phyloP scores from a whole-genome alignment of 92 coral and sea anemone species.

The Epizoanthus rinbou region DNA sequence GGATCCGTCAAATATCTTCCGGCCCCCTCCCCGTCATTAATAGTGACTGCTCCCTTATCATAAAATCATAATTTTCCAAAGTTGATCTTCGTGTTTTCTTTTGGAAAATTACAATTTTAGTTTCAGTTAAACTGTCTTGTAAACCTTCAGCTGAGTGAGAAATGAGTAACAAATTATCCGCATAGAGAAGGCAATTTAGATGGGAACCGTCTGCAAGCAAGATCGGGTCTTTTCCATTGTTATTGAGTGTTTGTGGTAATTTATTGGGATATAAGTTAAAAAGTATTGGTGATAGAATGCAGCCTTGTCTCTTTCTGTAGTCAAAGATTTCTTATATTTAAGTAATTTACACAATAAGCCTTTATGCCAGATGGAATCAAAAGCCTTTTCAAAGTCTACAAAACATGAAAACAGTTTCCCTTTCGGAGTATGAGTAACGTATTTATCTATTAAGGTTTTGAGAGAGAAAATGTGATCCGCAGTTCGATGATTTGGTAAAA shows the following conservation, averaged over 20 bases:
- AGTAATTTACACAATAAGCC: too few relatives aligned
- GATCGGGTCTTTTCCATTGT: slow-evolving; percentile 29
- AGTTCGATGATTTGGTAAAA: slow-evolving; percentile 41
- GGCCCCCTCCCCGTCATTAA: too few relatives aligned
- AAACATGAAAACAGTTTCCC: slow-evolving; percentile 53
- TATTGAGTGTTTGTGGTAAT: slow-evolving; percentile 19
- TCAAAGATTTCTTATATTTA: too few relatives aligned
- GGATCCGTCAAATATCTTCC: too few relatives aligned
- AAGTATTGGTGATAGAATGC: too few relatives aligned
- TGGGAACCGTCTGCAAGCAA: slow-evolving; percentile 32
- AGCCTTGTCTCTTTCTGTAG: too few relatives aligned
- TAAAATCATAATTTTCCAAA: slow-evolving; percentile 10
- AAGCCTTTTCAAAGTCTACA: too few relatives aligned
- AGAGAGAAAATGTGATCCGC: slow-evolving; percentile 50
- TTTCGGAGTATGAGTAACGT: slow-evolving; percentile 25
- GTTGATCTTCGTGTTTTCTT: slow-evolving; percentile 35
- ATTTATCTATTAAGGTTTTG: slow-evolving; percentile 52
- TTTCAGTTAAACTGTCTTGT: slow-evolving; percentile 30
- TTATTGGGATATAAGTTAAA: slow-evolving; percentile 48
- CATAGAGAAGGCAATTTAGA: slow-evolving; percentile 32
- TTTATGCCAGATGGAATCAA: slow-evolving; percentile 56
- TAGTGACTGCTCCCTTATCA: too few relatives aligned
- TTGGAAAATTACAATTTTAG: slow-evolving; percentile 37
- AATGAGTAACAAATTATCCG: slow-evolving; percentile 43
- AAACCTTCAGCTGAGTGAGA: slow-evolving; percentile 48